phyloP scores from a whole-genome alignment of 1,140 invertebrate species.

The Bombus sylvicola region DNA sequence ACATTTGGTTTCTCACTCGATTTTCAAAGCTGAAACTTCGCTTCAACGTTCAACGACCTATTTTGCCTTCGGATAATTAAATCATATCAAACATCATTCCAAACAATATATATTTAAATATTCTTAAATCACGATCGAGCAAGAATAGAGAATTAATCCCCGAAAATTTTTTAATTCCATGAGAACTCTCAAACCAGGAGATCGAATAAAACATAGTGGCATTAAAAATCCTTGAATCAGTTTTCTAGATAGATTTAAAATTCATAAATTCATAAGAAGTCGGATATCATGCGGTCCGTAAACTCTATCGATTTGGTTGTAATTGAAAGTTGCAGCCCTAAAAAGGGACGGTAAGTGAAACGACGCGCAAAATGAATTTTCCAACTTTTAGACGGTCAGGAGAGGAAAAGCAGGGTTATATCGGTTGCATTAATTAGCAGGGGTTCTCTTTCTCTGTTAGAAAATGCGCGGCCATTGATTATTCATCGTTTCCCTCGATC shows the following conservation, averaged over 20 bases:
- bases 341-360: background rate
- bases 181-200: background rate
- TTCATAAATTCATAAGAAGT: conserved; percentile 22
- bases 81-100: background rate
- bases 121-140: too few species aligned
- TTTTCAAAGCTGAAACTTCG: too few species aligned
- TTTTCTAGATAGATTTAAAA: conserved; percentile 8
- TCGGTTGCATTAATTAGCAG: conserved; percentile 32
- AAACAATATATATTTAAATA: background rate
- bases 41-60: too few species aligned
- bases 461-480: conserved; percentile 10
- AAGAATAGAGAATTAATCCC: too few species aligned
- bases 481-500: conserved; percentile 4
- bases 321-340: background rate
- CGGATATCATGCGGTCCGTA: background rate
- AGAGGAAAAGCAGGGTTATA: conserved; percentile 1
- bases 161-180: background rate
- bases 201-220: background rate
- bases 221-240: background rate
- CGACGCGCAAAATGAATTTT: conserved; percentile 39
- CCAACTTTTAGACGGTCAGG: background rate
- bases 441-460: background rate
- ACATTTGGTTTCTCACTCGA: too few species aligned
- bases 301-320: background rate
- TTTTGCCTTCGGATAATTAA: background rate